Evolutionary conservation across 2,888 invertebrate species (phyloP).

Genomic region (Drosophila putrida): DNA sequence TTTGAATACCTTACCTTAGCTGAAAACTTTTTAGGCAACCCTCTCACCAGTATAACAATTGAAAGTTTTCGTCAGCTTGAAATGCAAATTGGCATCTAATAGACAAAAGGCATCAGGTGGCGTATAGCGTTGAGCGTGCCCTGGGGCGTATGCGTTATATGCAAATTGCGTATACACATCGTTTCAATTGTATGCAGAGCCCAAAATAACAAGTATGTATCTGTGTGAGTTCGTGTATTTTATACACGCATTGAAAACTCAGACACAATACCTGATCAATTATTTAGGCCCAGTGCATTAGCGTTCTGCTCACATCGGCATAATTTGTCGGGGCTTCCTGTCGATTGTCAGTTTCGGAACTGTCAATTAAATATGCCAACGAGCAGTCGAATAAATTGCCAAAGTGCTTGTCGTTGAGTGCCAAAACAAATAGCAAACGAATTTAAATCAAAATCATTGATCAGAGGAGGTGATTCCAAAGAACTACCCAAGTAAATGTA

Average conservation of each 20-base stretch:
- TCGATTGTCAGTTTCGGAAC: slow-evolving; percentile 20
- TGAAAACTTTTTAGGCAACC: slow-evolving; percentile 2
- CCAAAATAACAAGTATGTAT: slow-evolving; percentile 23
- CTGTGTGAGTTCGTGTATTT: slow-evolving; percentile 33
- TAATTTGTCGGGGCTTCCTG: slow-evolving; percentile 70
- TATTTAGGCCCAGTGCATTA: slow-evolving; percentile 74
- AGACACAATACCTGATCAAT: slow-evolving; percentile 60
- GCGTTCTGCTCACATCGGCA: slow-evolving; percentile 61
- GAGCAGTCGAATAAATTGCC: slow-evolving; percentile 58
- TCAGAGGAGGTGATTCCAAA: slow-evolving; percentile 12
- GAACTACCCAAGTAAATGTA: slow-evolving; percentile 44
- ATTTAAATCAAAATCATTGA: slow-evolving; percentile 39
- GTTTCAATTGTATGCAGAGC: slow-evolving; percentile 35
- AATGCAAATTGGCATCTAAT: slow-evolving; percentile 61
- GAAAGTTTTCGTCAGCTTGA: slow-evolving; percentile 48
- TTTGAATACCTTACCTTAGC: not conserved
- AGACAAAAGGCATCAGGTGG: slow-evolving; percentile 53
- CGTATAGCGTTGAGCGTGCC: slow-evolving; percentile 45
- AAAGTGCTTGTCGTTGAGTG: slow-evolving; percentile 60
- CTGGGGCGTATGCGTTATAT: slow-evolving; percentile 50
- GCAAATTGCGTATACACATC: slow-evolving; percentile 68
- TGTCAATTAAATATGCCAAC: slow-evolving; percentile 75
- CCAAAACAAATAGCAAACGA: slow-evolving; percentile 53
- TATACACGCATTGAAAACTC: slow-evolving; percentile 63
- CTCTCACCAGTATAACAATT: slow-evolving; percentile 33